These are phyloP conservation scores for Candidula unifasciata DNA, from an alignment of 2,888 invertebrate genomes.

Conservation along the genomic window DNA sequence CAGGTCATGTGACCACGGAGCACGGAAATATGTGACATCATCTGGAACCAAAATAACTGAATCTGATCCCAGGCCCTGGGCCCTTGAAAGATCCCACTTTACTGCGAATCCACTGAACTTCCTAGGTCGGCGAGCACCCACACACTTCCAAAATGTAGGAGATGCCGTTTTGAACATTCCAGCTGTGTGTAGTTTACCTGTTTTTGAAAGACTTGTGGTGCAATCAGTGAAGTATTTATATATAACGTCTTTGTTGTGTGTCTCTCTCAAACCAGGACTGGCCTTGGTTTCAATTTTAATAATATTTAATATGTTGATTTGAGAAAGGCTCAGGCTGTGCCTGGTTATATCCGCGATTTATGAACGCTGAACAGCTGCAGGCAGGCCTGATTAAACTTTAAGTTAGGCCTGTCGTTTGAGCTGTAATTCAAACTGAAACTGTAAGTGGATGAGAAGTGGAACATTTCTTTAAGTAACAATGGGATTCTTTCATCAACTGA, in stretches of 20 bases:
- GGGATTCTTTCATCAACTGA: constrained; percentile 77
- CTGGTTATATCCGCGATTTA: no score
- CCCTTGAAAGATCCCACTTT: constrained; percentile 11
- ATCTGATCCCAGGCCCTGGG: background rate
- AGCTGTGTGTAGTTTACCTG: background rate
- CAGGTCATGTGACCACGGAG: constrained; percentile 55
- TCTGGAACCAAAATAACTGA: constrained; percentile 32
- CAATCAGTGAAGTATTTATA: background rate
- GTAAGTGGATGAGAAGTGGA: background rate
- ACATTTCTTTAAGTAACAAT: constrained; percentile 51
- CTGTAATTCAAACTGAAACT: constrained; percentile 8
- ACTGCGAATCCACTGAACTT: constrained; percentile 17
- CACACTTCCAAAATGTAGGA: constrained; percentile 1
- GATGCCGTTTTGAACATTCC: background rate
- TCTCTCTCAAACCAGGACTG: no score
- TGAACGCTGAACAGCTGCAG: constrained; percentile 29
- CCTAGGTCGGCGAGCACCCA: background rate
- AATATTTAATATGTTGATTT: no score
- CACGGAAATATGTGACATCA: constrained; percentile 23
- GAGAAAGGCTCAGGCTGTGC: no score
- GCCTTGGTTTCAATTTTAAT: no score
- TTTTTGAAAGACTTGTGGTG: background rate
- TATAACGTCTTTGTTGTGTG: no score
- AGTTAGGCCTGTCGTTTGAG: background rate
- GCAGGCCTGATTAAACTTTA: background rate